phyloP scores from a whole-genome alignment of 2,797 vertebrate species.

The Vipera latastei region DNA sequence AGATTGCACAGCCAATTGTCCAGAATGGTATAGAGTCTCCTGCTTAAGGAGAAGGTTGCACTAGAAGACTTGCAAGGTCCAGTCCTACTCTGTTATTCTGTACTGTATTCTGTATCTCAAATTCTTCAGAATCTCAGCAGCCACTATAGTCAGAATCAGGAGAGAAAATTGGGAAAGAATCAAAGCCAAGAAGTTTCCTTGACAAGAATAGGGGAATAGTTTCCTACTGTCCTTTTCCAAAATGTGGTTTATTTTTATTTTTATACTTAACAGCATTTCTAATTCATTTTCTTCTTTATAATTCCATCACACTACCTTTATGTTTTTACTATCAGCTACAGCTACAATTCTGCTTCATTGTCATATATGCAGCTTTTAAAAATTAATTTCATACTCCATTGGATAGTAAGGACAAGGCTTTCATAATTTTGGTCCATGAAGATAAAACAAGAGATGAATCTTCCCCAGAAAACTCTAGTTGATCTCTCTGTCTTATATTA shows the following conservation, averaged over 20 bases:
- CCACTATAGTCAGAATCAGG: background rate
- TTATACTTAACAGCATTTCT: background rate
- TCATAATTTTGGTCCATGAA: background rate
- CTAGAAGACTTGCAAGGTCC: background rate
- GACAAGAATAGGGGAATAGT: background rate
- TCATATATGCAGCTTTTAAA: background rate
- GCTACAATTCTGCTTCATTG: background rate
- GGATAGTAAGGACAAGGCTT: background rate
- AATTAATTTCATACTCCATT: constrained; percentile 8
- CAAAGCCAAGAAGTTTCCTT: background rate
- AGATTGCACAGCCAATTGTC: background rate
- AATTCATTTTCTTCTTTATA: background rate
- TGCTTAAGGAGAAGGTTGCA: background rate
- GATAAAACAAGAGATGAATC: background rate
- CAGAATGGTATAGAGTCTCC: background rate
- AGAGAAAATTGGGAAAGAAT: background rate
- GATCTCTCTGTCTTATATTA: background rate
- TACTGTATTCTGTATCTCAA: background rate
- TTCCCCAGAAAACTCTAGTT: background rate
- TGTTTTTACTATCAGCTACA: background rate
- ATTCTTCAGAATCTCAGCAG: background rate
- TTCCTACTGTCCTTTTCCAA: background rate
- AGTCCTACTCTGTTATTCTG: background rate
- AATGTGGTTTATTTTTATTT: background rate
- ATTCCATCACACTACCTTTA: background rate